These are phyloP conservation scores for Seriola aureovittata DNA, from an alignment of 2,113 vertebrate genomes.

Conservation along the genomic window DNA sequence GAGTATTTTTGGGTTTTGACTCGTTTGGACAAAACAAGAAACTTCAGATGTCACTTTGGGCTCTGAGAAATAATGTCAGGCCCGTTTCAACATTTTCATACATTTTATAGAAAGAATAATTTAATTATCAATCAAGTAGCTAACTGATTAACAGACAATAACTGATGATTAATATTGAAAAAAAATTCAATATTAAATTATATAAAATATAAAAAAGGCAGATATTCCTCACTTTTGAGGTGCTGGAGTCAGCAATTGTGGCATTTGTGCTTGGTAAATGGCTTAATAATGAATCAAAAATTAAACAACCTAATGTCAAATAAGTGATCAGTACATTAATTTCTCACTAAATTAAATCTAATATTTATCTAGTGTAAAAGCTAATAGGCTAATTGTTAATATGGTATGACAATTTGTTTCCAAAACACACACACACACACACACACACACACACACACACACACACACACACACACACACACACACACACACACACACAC, in stretches of 20 bases:
- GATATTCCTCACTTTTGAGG: not conserved
- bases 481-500: too few relatives aligned
- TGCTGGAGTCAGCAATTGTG: not conserved
- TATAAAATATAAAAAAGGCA: not conserved
- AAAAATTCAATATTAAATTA: not conserved
- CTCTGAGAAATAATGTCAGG: too few relatives aligned
- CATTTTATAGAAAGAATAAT: not conserved
- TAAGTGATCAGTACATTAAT: too few relatives aligned
- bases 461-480: slow-evolving; percentile 7
- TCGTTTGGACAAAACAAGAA: not conserved
- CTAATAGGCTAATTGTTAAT: too few relatives aligned
- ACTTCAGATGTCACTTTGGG: not conserved
- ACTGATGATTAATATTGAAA: not conserved
- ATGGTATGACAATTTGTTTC: slow-evolving; percentile 10
- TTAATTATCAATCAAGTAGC: not conserved
- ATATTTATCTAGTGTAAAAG: not conserved
- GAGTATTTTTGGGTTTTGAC: not conserved
- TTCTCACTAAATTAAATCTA: not conserved
- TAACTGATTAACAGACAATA: not conserved
- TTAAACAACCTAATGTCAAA: too few relatives aligned
- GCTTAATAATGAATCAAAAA: not conserved
- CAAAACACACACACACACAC: not conserved
- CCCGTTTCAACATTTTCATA: not conserved
- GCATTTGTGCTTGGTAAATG: not conserved
- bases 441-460: not conserved